Evolutionary conservation across 2,888 invertebrate genomes (phyloP), one percentile per base, ranked within the genome.

Genomic region (Venustoraphidia nigricollis): DNA sequence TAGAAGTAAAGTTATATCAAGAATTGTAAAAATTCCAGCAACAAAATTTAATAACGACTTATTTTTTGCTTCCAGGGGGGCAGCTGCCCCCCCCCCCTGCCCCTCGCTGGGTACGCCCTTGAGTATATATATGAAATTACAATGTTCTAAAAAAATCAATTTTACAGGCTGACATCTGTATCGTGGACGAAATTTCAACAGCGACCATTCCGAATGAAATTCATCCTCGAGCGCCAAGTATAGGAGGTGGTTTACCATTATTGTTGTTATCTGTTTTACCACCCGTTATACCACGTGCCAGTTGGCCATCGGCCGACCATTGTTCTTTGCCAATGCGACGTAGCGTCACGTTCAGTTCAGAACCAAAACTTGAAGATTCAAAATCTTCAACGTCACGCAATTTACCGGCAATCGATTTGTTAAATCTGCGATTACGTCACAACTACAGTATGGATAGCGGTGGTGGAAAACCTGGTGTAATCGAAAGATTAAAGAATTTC

Each of bases 271-370:
- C 83, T 13, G 83, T 83, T 8, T 67, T 83, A 1, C 83, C 83
- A 0, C 83, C 83, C 2, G 82, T 83, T 45, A 83, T 83, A 47
- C 83, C 83, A 0, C 71, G 83, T 40, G 83, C 83, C 8, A 81
- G 81, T 62, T 84, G 83, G 84, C 84, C 84, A 0, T 82, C 83
- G 10, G 78, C 83, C 0, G 80, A 83, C 57, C 76, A 74, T 41
- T 75, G 70, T 63, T 69, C 75, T 50, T 59, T 66, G 46, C 73
- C 75, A 0, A 69, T 70, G 68, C 62, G 77, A 13, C 72, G 76
- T 54, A 78, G 78, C 2, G 75, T 79, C 49, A 77, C 76, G 48
- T 80, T 80, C 58, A 77, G 77, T 57, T 79, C 79, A 0, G 78
- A 79, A 57, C 79, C 79, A 0, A 78, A 78, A 59, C 69, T 79